Evolutionary conservation across 2,888 invertebrate genomes (phyloP), one percentile per base, ranked within the genome.

Genomic region (Andrena marginata): DNA sequence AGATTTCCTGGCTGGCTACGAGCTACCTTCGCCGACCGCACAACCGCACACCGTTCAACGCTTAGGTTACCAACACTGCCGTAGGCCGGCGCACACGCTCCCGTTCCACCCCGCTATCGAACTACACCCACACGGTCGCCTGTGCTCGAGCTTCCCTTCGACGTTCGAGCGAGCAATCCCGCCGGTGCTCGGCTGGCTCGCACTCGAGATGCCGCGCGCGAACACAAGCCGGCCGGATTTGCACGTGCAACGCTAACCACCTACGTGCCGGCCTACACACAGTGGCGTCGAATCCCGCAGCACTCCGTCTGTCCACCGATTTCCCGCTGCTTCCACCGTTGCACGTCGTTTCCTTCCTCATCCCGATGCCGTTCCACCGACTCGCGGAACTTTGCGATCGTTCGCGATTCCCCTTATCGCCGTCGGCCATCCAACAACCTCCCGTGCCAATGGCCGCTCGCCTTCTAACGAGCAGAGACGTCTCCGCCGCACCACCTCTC

Each of bases 1-100:
- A 93, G 92, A 92, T 92, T 92, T 92, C 92, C 91, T 92, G 87
- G 86, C 90, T 89, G 85, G 87, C 89, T 90, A 90, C 91, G 88
- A 86, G 87, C 90, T 89, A 89, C 85, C 90, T 89, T 89, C 76
- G 35, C 72, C 51, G 62, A 69, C 62, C 67, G 69, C 78, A 59
- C 78, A 29, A 23, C 77, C 31, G 2, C 29, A 8, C 26, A 6
- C 20, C 73, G 0, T 10, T n/a, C 42, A 42, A 42, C 42, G 42
- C 42, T 1, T 5, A 42, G 16, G 1, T 5, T 6, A 42, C 16
- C 23, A 20, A 51, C 76, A 16, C 60, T 0, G 49, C 35, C 48
- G 23, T n/a, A n/a, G n/a, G n/a, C n/a, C n/a, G 0, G 7, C 49
- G 23, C 48, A 51, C 59, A 31, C 42, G 7, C 68, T 13, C 54